Evolutionary conservation across 1,140 invertebrate species (phyloP).

Genomic region (Sycobia sp.): DNA sequence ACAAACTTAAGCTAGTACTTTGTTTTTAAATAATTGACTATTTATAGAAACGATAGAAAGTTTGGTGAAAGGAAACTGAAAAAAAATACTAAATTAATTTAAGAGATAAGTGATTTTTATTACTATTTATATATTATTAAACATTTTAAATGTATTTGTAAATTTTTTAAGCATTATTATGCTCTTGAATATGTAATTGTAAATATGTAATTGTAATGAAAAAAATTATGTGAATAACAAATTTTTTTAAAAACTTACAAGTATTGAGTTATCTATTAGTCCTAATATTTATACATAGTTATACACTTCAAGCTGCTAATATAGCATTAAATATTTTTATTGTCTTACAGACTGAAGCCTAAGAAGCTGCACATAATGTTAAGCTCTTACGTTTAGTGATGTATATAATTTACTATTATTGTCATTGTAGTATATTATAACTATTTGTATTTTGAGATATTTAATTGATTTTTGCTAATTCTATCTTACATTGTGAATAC

Average conservation of each 20-base stretch:
- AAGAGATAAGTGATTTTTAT: slow-evolving; percentile 27
- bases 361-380: background rate
- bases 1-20: slow-evolving; percentile 30
- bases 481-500: no score
- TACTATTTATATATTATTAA: slow-evolving; percentile 25
- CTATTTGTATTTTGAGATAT: no score
- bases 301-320: background rate
- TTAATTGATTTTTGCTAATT: no score
- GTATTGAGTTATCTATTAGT: slow-evolving; percentile 5
- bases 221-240: slow-evolving; percentile 28
- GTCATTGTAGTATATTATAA: no score
- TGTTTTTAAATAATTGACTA: background rate
- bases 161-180: background rate
- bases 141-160: slow-evolving; percentile 23
- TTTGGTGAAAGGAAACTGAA: slow-evolving; percentile 1
- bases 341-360: background rate
- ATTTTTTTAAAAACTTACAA: slow-evolving; percentile 12
- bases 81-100: background rate
- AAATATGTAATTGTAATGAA: slow-evolving; percentile 31
- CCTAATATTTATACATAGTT: background rate
- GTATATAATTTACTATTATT: slow-evolving; percentile 20
- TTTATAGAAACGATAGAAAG: background rate
- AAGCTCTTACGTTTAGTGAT: slow-evolving; percentile 6
- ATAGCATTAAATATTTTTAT: slow-evolving; percentile 1
- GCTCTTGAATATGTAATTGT: slow-evolving; percentile 23